Evolutionary conservation across 2,797 vertebrate species (phyloP).

Genomic region (Tapera naevia): DNA sequence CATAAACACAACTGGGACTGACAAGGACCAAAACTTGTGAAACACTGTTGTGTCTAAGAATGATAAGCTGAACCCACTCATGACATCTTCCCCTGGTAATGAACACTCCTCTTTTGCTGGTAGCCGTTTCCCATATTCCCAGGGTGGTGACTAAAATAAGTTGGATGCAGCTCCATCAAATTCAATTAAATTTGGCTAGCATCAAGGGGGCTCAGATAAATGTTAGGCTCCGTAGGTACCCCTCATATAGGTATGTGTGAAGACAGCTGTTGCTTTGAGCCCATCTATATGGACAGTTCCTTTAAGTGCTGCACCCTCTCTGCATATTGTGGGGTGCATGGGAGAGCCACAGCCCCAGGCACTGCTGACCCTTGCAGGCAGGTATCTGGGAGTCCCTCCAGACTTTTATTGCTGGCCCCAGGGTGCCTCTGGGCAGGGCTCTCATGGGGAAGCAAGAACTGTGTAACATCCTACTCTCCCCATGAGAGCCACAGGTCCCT

Average conservation of each 20-base stretch:
- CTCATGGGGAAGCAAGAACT: rapidly evolving
- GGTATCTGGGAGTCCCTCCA: not conserved
- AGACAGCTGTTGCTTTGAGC: not conserved
- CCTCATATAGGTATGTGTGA: rapidly evolving
- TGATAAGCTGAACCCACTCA: not conserved
- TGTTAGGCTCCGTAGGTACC: not conserved
- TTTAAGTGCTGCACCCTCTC: not conserved
- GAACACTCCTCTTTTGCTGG: not conserved
- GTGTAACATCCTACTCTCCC: not conserved
- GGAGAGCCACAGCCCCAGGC: not conserved
- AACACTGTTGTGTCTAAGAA: not conserved
- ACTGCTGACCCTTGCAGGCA: not conserved
- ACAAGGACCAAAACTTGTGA: not conserved
- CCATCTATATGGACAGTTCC: not conserved
- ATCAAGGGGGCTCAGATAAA: rapidly evolving
- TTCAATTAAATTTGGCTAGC: not conserved
- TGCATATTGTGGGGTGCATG: rapidly evolving
- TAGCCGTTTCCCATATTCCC: not conserved
- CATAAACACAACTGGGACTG: not conserved
- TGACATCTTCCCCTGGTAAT: not conserved
- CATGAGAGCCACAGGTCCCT: rapidly evolving
- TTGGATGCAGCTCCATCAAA: not conserved
- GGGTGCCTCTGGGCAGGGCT: not conserved
- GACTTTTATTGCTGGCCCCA: rapidly evolving
- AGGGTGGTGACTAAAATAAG: not conserved